Evolutionary conservation across 2,888 invertebrate species (phyloP).

Genomic region (Acrocera orbiculus): DNA sequence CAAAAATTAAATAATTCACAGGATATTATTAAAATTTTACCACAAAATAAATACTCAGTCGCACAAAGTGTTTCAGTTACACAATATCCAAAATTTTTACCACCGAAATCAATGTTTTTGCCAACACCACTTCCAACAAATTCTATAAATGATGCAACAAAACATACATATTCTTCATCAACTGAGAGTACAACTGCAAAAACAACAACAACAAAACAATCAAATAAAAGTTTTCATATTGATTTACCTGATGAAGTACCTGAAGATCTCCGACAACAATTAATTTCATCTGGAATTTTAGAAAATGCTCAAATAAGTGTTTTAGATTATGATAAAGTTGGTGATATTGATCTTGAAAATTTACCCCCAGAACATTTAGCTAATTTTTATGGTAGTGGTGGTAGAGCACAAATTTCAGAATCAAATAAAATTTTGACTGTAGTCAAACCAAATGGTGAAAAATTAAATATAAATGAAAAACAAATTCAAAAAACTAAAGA

Average conservation of each 20-base stretch:
- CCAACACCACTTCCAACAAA: slow-evolving; percentile 25
- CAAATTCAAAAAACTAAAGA: slow-evolving; percentile 33
- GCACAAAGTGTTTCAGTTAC: too few relatives aligned
- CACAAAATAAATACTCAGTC: too few relatives aligned
- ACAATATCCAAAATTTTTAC: too few relatives aligned
- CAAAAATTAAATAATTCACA: too few relatives aligned
- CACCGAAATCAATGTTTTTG: too few relatives aligned
- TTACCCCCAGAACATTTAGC: slow-evolving; percentile 71
- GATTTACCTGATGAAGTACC: slow-evolving; percentile 74
- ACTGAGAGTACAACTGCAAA: slow-evolving; percentile 17
- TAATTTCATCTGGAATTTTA: slow-evolving; percentile 68
- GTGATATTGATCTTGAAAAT: slow-evolving; percentile 66
- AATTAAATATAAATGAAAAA: slow-evolving; percentile 34
- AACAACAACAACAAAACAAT: slow-evolving; percentile 17
- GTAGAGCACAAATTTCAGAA: slow-evolving; percentile 49
- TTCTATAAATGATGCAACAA: slow-evolving; percentile 14
- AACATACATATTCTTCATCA: slow-evolving; percentile 2
- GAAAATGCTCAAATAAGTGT: slow-evolving; percentile 78
- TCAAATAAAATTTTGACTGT: slow-evolving; percentile 53
- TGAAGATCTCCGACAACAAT: slow-evolving; percentile 64
- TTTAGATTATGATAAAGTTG: slow-evolving; percentile 73
- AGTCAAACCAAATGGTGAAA: slow-evolving; percentile 44
- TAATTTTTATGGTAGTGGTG: slow-evolving; percentile 73
- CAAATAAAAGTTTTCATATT: slow-evolving; percentile 34
- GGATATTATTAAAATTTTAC: too few relatives aligned